Evolutionary conservation across 1,140 invertebrate genomes (phyloP), one percentile per base, ranked within the genome.

Genomic region (Drosophila tropicalis): DNA sequence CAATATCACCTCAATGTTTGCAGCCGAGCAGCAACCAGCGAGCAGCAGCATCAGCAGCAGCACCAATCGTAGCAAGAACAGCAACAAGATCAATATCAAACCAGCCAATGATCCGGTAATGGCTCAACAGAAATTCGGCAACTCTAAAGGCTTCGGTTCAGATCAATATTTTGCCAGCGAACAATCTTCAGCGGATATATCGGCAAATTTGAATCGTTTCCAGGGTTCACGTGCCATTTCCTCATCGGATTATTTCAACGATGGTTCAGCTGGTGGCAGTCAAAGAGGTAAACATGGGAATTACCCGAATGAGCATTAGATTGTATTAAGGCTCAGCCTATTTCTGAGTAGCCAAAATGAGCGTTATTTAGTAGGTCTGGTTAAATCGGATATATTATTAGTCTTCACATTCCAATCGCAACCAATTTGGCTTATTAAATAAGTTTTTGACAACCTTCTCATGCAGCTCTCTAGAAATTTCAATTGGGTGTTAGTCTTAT

Each of bases 61-160:
- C n/a, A 25, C 55, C 2, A 54, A 63, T 3, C 7, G 56, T 15
- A 73, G 15, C 36, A 74, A 74, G 39, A 89, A 58, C 32, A 87
- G 84, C 36, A 62, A 12, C 61, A 51, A 3, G 29, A 55, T 22
- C 19, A 70, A 55, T 25, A 74, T 71, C 32, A 85, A 89, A 62
- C 85, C 84, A 7, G 77, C 78, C 32, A 74, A 71, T 39, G 84
- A 89, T 65, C 84, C 84, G 7, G 81, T 85, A 17, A 95, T 96
- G 70, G 98, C 97, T 10, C 97, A 98, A 87, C 97, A 97, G 91
- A 99, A 99, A 93, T 99, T 99, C 92, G 98, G 97, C 22, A 96
- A 96, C 86, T 98, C 98, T 5, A 99, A 99, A 93, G 96, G 98
- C 2, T 99, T 99, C 81, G 99, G 98, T 67, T 99, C 98, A 0